Conservation (phyloP, 2,113 vertebrate species). For the Halichoerus grypus region DNA sequence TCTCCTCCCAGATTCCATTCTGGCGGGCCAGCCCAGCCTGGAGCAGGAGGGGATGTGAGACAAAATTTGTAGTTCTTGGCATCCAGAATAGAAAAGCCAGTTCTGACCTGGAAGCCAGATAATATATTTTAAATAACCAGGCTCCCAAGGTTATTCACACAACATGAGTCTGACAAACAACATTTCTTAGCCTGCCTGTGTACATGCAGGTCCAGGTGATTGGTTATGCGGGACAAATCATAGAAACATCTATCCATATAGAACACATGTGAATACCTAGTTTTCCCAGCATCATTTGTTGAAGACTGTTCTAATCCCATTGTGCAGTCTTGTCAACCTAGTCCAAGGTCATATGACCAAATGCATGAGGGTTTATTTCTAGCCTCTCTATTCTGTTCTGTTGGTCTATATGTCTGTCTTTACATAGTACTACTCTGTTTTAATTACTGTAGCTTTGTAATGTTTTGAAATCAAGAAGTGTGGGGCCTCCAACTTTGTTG, state of each 20-base stretch:
- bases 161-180: not conserved
- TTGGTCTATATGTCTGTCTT: not conserved
- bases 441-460: not conserved
- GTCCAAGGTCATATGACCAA: not conserved
- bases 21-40: not conserved
- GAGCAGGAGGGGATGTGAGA: not conserved
- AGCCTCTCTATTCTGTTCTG: not conserved
- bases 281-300: not conserved
- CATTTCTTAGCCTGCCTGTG: not conserved
- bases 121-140: not conserved
- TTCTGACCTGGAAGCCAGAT: not conserved
- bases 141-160: not conserved
- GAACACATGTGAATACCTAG: not conserved
- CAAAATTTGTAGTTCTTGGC: not conserved
- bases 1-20: not conserved
- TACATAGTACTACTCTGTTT: not conserved
- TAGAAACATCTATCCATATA: not conserved
- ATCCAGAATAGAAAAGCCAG: not conserved
- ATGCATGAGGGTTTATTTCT: not conserved
- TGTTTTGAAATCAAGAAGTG: not conserved
- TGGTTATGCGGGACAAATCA: not conserved
- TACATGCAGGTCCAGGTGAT: not conserved
- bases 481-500: not conserved
- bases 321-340: not conserved
- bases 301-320: not conserved